Percentiles rank a stretch among this genome's conserved stretches.
Conservation (phyloP, 2,888 invertebrate species). For the Synergus itoensis region DNA sequence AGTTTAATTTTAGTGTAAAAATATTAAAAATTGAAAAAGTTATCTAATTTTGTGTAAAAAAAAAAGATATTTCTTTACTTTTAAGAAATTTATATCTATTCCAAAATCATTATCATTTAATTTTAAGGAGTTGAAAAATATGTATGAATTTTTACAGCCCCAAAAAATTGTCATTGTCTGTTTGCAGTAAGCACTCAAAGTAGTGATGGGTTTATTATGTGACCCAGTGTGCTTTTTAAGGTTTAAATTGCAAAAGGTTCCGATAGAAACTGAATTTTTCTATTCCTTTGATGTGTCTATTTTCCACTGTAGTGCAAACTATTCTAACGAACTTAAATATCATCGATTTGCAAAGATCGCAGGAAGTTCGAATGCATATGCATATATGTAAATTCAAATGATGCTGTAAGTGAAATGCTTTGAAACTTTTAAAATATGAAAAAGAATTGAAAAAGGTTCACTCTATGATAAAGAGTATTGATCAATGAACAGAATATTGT, state of each 20-base stretch:
- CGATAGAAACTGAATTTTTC: neutral
- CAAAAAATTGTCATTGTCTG: too few relatives aligned
- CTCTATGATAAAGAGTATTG: neutral
- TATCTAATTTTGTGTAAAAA: too few relatives aligned
- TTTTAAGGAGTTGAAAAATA: too few relatives aligned
- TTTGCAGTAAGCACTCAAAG: too few relatives aligned
- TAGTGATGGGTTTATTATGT: too few relatives aligned
- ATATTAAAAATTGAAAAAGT: too few relatives aligned
- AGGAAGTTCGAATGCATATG: neutral
- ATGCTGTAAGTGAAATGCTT: constrained; percentile 6
- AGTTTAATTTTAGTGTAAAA: too few relatives aligned
- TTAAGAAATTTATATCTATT: too few relatives aligned
- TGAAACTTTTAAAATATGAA: neutral
- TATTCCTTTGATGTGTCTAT: constrained; percentile 1
- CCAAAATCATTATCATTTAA: too few relatives aligned
- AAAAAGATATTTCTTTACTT: too few relatives aligned
- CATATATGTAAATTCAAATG: neutral
- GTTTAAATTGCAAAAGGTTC: neutral
- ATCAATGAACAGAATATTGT: neutral
- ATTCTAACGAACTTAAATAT: neutral
- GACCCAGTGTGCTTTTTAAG: too few relatives aligned
- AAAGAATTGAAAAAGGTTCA: neutral
- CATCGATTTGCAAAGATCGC: constrained; percentile 20
- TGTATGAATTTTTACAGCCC: too few relatives aligned
- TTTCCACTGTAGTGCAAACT: neutral